These are phyloP conservation scores for Drosophila dunni DNA, from an alignment of 1,140 invertebrate genomes.

Conservation along the genomic window DNA sequence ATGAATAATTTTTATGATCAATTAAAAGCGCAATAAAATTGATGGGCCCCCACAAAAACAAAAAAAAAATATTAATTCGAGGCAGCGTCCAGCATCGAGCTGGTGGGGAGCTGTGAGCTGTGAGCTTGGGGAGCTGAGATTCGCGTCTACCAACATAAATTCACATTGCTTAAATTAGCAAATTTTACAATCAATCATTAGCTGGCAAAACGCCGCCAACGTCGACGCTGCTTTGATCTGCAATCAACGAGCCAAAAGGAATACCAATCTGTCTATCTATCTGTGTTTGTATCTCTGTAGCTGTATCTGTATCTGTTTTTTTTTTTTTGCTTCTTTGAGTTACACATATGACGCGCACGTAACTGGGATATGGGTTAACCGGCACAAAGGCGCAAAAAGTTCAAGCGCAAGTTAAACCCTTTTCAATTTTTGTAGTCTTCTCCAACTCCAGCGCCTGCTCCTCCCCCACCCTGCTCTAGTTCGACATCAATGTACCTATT, in stretches of 20 bases:
- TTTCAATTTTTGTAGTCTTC: constrained; percentile 68
- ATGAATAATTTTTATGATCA: constrained; percentile 82
- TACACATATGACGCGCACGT: constrained; percentile 39
- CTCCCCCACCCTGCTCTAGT: background rate
- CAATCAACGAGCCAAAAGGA: constrained; percentile 40
- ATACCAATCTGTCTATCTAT: constrained; percentile 27
- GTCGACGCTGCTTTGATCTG: constrained; percentile 63
- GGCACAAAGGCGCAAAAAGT: constrained; percentile 55
- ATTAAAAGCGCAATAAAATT: constrained; percentile 81
- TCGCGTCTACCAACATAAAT: constrained; percentile 62
- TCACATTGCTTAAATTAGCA: constrained; percentile 80
- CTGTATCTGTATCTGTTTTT: constrained; percentile 5
- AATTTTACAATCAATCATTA: constrained; percentile 82
- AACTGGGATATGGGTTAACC: constrained; percentile 55
- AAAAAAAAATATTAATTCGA: background rate
- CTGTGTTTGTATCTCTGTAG: constrained; percentile 14
- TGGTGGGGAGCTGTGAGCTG: constrained; percentile 2
- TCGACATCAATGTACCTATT: constrained; percentile 49
- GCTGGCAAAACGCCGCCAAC: constrained; percentile 53
- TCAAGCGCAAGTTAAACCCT: constrained; percentile 72
- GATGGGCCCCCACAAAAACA: constrained; percentile 53
- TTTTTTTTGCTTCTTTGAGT: constrained; percentile 28
- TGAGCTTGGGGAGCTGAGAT: constrained; percentile 7
- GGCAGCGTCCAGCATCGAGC: constrained; percentile 28
- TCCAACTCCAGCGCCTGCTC: background rate